phyloP scores from a whole-genome alignment of 2,888 invertebrate species.

The Dryadula phaetusa region DNA sequence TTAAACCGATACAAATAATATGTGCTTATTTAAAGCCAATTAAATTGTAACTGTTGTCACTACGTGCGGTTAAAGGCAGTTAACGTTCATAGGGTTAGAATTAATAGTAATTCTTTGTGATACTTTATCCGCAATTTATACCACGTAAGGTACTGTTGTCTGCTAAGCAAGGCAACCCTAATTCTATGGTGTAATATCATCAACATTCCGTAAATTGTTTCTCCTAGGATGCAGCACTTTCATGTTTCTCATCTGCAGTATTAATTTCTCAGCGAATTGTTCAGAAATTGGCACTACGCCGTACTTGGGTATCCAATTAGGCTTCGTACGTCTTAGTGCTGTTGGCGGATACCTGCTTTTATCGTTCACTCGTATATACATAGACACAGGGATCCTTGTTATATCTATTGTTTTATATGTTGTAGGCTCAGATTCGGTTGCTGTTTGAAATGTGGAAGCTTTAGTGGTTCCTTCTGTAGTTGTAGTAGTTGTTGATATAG shows the following conservation, averaged over 20 bases:
- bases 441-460: constrained; percentile 12
- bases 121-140: too few species aligned
- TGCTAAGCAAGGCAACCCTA: background rate
- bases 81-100: too few species aligned
- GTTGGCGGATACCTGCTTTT: constrained; percentile 56
- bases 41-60: too few species aligned
- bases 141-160: too few species aligned
- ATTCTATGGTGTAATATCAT: constrained; percentile 26
- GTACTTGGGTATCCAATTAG: constrained; percentile 62
- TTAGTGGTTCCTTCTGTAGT: constrained; percentile 22
- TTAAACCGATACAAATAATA: too few species aligned
- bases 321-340: constrained; percentile 56
- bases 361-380: constrained; percentile 32
- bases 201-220: constrained; percentile 36
- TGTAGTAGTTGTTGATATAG: constrained; percentile 24
- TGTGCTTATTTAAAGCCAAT: too few species aligned
- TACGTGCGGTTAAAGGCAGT: too few species aligned
- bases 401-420: constrained; percentile 34
- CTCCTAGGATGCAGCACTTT: constrained; percentile 49
- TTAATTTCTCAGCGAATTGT: constrained; percentile 59
- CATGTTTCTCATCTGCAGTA: constrained; percentile 56
- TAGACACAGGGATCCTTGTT: background rate
- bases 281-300: constrained; percentile 70
- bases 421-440: constrained; percentile 21
- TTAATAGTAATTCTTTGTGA: too few species aligned